phyloP scores from a whole-genome alignment of 1,140 invertebrate genomes.

The Rhyacophila brunnea region DNA sequence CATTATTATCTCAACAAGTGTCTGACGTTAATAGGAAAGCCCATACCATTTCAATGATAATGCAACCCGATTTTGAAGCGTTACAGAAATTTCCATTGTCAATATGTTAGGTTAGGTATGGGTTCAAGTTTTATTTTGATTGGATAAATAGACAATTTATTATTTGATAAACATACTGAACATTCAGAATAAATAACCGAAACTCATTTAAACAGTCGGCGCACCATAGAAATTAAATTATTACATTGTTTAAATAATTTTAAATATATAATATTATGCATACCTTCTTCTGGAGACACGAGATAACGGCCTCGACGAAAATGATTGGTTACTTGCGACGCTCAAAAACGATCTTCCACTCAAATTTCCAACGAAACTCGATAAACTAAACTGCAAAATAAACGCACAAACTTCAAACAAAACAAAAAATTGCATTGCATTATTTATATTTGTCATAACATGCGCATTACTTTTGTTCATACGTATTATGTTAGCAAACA shows the following conservation, averaged over 20 bases:
- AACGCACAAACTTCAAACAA: constrained; percentile 35
- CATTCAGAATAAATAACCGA: too few species aligned
- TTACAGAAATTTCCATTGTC: too few species aligned
- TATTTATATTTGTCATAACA: not conserved
- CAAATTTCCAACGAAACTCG: constrained; percentile 53
- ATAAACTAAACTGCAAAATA: constrained; percentile 51
- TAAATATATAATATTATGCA: not conserved
- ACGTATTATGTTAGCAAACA: not conserved
- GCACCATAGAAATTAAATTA: constrained; percentile 4
- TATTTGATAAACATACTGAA: too few species aligned
- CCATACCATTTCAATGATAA: too few species aligned
- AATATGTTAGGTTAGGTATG: too few species aligned
- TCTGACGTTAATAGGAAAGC: too few species aligned
- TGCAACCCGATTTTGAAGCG: too few species aligned
- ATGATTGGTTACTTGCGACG: constrained; percentile 51
- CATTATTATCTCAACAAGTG: too few species aligned
- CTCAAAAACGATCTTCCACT: constrained; percentile 53
- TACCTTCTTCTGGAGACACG: constrained; percentile 61
- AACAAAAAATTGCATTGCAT: not conserved
- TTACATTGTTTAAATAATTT: constrained; percentile 4
- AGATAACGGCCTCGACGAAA: constrained; percentile 58
- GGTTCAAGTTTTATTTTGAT: too few species aligned
- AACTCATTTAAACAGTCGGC: not conserved
- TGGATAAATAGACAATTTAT: too few species aligned
- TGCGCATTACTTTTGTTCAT: not conserved